Conservation (phyloP, 2,113 vertebrate genomes). For the Ancistrus triradiatus region DNA sequence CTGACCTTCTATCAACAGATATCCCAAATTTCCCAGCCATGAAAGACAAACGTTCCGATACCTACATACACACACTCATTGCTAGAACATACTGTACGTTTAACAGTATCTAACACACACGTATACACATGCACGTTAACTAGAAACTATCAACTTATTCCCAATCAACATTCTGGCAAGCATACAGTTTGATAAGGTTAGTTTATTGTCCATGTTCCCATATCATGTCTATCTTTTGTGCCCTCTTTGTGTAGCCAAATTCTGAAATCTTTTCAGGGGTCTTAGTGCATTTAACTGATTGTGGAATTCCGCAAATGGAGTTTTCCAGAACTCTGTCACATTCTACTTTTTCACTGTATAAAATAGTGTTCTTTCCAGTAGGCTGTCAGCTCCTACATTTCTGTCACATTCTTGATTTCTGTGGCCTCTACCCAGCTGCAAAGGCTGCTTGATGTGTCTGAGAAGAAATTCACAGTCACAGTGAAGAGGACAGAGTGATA, state of each 20-base stretch:
- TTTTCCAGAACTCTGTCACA: constrained; percentile 58
- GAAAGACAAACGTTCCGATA: constrained; percentile 29
- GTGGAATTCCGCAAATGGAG: too few relatives aligned
- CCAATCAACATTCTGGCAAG: constrained; percentile 44
- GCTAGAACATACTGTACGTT: neutral
- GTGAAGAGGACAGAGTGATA: constrained; percentile 34
- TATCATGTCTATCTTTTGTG: constrained; percentile 11
- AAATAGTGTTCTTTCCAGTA: constrained; percentile 50
- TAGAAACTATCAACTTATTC: constrained; percentile 39
- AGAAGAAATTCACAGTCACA: constrained; percentile 40
- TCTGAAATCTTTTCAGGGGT: too few relatives aligned
- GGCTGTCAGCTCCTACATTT: constrained; percentile 56
- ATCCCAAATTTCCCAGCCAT: constrained; percentile 51
- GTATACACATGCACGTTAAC: constrained; percentile 14
- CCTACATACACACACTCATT: neutral
- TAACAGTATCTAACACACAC: constrained; percentile 23
- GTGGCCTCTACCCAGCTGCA: constrained; percentile 20
- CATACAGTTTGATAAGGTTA: constrained; percentile 38
- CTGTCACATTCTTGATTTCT: constrained; percentile 56
- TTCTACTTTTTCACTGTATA: constrained; percentile 55
- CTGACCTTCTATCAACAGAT: too few relatives aligned
- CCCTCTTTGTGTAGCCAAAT: too few relatives aligned
- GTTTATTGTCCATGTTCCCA: too few relatives aligned
- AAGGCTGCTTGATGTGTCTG: constrained; percentile 19
- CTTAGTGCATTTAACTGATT: too few relatives aligned